phyloP scores from a whole-genome alignment of 2,888 invertebrate species.

The Epinotia nisella region DNA sequence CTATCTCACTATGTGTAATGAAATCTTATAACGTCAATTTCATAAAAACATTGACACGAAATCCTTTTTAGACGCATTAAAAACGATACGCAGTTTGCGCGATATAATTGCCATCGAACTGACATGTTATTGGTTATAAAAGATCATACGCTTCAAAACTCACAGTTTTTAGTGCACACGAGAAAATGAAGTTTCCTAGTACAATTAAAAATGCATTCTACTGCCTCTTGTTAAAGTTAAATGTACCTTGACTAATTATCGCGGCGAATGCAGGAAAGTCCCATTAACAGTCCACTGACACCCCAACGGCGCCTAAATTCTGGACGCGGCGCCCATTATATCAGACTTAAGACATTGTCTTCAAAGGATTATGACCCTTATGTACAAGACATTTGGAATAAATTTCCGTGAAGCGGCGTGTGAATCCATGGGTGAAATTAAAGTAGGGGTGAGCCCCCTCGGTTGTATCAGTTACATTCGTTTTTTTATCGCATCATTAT shows the following conservation, averaged over 20 bases:
- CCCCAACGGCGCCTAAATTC: conserved; percentile 44
- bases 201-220: conserved; percentile 20
- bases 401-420: background rate
- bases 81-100: background rate
- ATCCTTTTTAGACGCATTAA: background rate
- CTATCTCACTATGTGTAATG: too few species aligned
- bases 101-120: background rate
- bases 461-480: conserved; percentile 37
- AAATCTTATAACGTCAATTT: too few species aligned
- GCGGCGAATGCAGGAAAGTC: conserved; percentile 16
- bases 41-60: too few species aligned
- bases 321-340: conserved; percentile 35
- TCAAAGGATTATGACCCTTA: conserved; percentile 5
- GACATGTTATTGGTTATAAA: background rate
- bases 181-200: conserved; percentile 1
- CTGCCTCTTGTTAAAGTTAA: conserved; percentile 24
- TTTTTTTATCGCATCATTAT: conserved; percentile 35
- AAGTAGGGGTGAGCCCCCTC: conserved; percentile 37
- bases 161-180: background rate
- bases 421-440: conserved; percentile 39
- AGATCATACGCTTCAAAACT: conserved; percentile 1
- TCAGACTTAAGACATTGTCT: background rate
- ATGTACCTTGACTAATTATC: conserved; percentile 36
- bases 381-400: background rate
- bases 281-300: conserved; percentile 39